These are phyloP conservation scores for Drosophila jambulina DNA, from an alignment of 1,140 invertebrate genomes.

Conservation along the genomic window DNA sequence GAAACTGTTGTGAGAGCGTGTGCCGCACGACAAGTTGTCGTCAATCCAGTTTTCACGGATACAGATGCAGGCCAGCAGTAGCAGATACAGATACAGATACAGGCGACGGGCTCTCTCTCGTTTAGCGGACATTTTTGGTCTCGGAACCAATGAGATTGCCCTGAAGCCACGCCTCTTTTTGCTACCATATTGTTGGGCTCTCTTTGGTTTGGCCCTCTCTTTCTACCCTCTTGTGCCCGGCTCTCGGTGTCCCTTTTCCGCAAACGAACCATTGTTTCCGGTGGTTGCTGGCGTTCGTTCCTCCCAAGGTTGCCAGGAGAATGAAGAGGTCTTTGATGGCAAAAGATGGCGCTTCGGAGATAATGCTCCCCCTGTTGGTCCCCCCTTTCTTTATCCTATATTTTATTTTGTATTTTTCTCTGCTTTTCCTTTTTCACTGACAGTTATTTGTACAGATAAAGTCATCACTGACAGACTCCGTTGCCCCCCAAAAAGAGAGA, in stretches of 20 bases:
- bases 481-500: slow-evolving; percentile 27
- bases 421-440: slow-evolving; percentile 50
- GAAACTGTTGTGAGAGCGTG: slow-evolving; percentile 75
- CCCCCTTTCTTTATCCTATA: background rate
- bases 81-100: slow-evolving; percentile 9
- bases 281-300: slow-evolving; percentile 48
- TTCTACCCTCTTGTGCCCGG: slow-evolving; percentile 29
- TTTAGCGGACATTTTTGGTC: slow-evolving; percentile 53
- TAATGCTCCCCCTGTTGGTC: slow-evolving; percentile 4
- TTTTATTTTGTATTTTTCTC: slow-evolving; percentile 21
- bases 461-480: slow-evolving; percentile 77
- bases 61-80: slow-evolving; percentile 5
- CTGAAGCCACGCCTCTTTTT: slow-evolving; percentile 38
- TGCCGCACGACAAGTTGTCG: slow-evolving; percentile 61
- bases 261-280: slow-evolving; percentile 21
- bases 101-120: slow-evolving; percentile 9
- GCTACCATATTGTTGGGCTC: slow-evolving; percentile 36
- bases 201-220: slow-evolving; percentile 26
- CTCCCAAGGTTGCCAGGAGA: slow-evolving; percentile 57
- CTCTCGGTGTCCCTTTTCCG: slow-evolving; percentile 32
- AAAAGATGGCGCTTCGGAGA: slow-evolving; percentile 67
- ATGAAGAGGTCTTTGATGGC: slow-evolving; percentile 11
- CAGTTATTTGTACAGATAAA: slow-evolving; percentile 84
- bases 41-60: slow-evolving; percentile 19
- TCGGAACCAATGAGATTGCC: slow-evolving; percentile 40